Percentiles rank a stretch among this genome's conserved stretches.
These are phyloP conservation scores for Plemyria rubiginata DNA, from an alignment of 2,888 invertebrate species.

Conservation along the genomic window DNA sequence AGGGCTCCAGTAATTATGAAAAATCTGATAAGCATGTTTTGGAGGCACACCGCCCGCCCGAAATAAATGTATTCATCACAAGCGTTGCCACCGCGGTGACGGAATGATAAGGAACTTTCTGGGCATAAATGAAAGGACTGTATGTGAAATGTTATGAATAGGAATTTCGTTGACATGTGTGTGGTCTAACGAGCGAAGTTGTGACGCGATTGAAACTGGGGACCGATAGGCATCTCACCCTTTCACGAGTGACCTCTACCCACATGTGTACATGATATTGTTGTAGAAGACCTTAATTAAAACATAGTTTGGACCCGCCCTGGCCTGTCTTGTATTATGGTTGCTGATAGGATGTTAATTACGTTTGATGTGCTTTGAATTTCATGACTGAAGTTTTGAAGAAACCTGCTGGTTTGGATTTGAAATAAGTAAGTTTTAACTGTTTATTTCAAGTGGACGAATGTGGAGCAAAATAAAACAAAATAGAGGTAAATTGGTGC, in stretches of 20 bases:
- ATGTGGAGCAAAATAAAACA: conserved; percentile 1
- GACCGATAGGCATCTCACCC: conserved; percentile 73
- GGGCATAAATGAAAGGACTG: conserved; percentile 58
- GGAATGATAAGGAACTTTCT: conserved; percentile 57
- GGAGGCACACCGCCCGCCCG: conserved; percentile 28
- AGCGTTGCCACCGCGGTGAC: conserved; percentile 27
- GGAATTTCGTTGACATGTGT: conserved; percentile 61
- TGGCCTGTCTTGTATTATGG: conserved; percentile 45
- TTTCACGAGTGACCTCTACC: conserved; percentile 67
- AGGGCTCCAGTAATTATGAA: conserved; percentile 28
- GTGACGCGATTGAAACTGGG: conserved; percentile 74
- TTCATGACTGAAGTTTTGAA: conserved; percentile 3
- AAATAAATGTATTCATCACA: conserved; percentile 41
- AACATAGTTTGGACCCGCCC: conserved; percentile 59
- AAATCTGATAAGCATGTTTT: conserved; percentile 36
- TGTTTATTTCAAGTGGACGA: background rate
- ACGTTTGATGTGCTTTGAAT: conserved; percentile 39
- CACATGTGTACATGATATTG: conserved; percentile 49
- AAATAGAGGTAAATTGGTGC: background rate
- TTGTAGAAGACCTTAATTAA: conserved; percentile 76
- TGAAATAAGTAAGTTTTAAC: background rate
- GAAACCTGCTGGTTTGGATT: background rate
- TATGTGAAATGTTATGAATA: conserved; percentile 67
- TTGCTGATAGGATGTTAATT: conserved; percentile 52
- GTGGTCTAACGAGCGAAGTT: conserved; percentile 72